phyloP scores from a whole-genome alignment of 2,888 invertebrate genomes.

The Achlya flavicornis region DNA sequence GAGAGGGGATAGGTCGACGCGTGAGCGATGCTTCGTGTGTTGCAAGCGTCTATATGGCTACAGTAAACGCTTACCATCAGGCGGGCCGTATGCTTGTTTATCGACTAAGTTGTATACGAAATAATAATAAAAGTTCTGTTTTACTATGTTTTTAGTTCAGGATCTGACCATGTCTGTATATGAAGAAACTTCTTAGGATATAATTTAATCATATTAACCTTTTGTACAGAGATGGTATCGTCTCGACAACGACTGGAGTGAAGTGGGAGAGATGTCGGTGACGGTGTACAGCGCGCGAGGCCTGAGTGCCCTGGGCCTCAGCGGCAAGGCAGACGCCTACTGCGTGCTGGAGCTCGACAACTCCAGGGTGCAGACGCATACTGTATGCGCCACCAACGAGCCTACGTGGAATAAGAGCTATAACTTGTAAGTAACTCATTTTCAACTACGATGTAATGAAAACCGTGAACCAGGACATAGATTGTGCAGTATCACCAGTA shows the following conservation, averaged over 20 bases:
- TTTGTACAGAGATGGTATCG: constrained; percentile 68
- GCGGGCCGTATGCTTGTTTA: no score
- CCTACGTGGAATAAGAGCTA: constrained; percentile 74
- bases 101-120: no score
- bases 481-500: no score
- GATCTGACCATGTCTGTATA: no score
- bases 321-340: constrained; percentile 69
- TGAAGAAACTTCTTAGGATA: no score
- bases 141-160: no score
- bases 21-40: no score
- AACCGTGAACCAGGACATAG: no score
- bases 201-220: background rate
- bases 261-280: constrained; percentile 72
- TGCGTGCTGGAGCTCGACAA: constrained; percentile 76
- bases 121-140: no score
- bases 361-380: constrained; percentile 73
- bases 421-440: constrained; percentile 63
- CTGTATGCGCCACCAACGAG: constrained; percentile 61
- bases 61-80: no score
- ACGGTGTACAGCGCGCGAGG: constrained; percentile 71
- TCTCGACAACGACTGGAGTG: constrained; percentile 61
- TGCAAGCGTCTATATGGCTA: no score
- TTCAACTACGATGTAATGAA: background rate
- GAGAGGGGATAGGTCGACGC: no score
- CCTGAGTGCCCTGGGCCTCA: constrained; percentile 59